Evolutionary conservation across 1,140 invertebrate species (phyloP), one percentile per base, ranked within the genome.

Genomic region (Aethina tumida): DNA sequence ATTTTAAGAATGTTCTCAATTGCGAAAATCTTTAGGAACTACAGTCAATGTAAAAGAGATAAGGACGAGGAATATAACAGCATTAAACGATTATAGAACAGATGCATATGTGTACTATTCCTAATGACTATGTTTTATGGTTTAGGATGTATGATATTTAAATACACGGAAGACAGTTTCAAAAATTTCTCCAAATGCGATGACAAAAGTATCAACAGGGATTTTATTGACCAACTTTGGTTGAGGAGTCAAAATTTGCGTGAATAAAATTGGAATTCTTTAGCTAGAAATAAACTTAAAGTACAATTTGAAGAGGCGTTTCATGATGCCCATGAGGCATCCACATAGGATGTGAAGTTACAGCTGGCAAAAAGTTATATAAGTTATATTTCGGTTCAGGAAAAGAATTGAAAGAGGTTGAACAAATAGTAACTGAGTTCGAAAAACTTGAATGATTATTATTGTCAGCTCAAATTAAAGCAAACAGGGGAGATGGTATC

Each of bases 301-400:
- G 80, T 82, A n/a, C n/a, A n/a, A 27, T 93, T 92, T 54, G 90
- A 93, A 59, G 77, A 87, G 35, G 84, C 93, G 59, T 63, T 93
- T 8, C 81, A 90, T 47, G 74, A 71, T 3, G 82, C 86, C 5
- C 82, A 84, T 46, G 84, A 90, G 50, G 76, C 84, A 5, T n/a
- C n/a, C n/a, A n/a, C n/a, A n/a, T n/a, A 86, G 84, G 0, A 71
- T 87, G 8, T 75, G 75, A 13, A 74, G 75, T 1, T 88, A 86
- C 54, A 87, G 84, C 27, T 86, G 85, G 3, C 77, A 83, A 49
- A 78, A 75, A 50, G n/a, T n/a, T n/a, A n/a, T n/a, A n/a, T n/a
- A n/a, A n/a, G n/a, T n/a, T n/a, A n/a, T n/a, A n/a, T n/a, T n/a
- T n/a, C n/a, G n/a, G n/a, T n/a, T n/a, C n/a, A n/a, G n/a, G n/a